phyloP scores from a whole-genome alignment of 2,797 vertebrate genomes.

The Pseudochaenichthys georgianus region DNA sequence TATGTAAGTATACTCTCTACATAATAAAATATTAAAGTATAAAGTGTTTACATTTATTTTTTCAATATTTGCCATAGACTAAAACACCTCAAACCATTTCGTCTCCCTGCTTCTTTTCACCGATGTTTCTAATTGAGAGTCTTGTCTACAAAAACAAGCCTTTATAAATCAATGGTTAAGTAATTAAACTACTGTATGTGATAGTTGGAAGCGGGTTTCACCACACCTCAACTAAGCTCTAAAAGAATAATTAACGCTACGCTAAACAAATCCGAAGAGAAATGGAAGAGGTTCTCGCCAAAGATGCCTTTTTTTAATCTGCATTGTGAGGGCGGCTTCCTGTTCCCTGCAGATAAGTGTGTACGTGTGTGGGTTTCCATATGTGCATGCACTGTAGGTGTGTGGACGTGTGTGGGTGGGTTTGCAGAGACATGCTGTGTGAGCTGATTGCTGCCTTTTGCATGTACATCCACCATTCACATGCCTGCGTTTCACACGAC shows the following conservation, averaged over 20 bases:
- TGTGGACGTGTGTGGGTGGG: conserved; percentile 35
- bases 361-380: conserved; percentile 30
- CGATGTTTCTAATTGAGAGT: neutral
- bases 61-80: neutral
- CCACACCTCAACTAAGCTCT: conserved; percentile 23
- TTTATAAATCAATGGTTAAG: conserved; percentile 31
- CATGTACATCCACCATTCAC: conserved; percentile 35
- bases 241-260: conserved; percentile 45
- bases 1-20: no score
- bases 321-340: conserved; percentile 24
- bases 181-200: conserved; percentile 27
- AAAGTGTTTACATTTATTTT: neutral
- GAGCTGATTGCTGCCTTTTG: conserved; percentile 32
- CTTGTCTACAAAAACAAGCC: conserved; percentile 8
- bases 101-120: neutral
- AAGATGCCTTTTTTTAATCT: conserved; percentile 2
- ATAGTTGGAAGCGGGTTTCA: conserved; percentile 15
- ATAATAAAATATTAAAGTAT: neutral
- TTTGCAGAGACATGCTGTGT: conserved; percentile 22
- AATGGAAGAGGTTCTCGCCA: neutral
- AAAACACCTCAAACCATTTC: neutral
- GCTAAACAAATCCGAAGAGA: conserved; percentile 31
- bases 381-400: conserved; percentile 32
- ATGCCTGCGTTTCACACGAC: conserved; percentile 36
- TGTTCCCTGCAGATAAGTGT: conserved; percentile 47